Conservation (phyloP, 30 jellyfish, hydroid and myxozoan species). For the Cassiopea andromeda region DNA sequence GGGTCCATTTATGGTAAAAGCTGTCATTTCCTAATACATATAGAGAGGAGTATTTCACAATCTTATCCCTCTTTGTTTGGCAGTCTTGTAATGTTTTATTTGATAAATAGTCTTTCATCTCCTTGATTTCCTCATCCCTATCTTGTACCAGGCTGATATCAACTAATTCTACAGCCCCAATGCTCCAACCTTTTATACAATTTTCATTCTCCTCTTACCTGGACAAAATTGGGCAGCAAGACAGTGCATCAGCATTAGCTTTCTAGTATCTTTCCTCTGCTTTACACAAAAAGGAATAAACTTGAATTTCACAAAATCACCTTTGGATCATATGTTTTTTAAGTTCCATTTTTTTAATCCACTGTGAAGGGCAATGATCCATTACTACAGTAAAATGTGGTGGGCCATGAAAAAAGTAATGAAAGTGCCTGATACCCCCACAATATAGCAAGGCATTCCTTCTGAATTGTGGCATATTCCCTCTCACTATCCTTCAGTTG, state of each 20-base stretch:
- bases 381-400: conserved; percentile 24
- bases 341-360: conserved; percentile 6
- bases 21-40: conserved; percentile 1
- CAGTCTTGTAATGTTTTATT: neutral
- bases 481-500: conserved; percentile 18
- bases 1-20: conserved; percentile 26
- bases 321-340: conserved; percentile 12
- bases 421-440: conserved; percentile 39
- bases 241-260: conserved; percentile 45
- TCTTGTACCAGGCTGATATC: neutral
- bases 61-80: neutral
- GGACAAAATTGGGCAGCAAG: conserved; percentile 11
- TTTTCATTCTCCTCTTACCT: neutral
- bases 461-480: neutral
- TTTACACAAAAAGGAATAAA: neutral
- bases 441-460: neutral
- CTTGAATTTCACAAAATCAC: conserved; percentile 32
- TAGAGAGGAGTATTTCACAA: neutral
- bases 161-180: neutral
- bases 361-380: conserved; percentile 43
- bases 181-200: neutral
- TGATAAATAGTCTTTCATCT: conserved; percentile 5
- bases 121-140: neutral
- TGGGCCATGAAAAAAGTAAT: conserved; percentile 23
- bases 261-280: conserved; percentile 13